Evolutionary conservation across 1,140 invertebrate genomes (phyloP).

Genomic region (Tetranychus urticae): DNA sequence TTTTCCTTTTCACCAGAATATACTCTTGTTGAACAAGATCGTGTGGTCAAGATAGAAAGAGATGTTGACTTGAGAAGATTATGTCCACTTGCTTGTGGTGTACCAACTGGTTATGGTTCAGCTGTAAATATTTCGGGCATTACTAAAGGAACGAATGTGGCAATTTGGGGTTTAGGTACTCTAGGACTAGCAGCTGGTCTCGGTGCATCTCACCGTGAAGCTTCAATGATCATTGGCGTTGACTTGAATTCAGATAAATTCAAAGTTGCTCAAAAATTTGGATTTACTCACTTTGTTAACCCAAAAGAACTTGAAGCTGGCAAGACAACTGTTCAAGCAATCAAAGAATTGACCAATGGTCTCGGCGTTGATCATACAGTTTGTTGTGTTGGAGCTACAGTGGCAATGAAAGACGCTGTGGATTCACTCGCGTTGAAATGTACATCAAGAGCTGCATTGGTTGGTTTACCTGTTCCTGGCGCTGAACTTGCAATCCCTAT

Average conservation of each 20-base stretch:
- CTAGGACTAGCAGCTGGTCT: conserved; percentile 78
- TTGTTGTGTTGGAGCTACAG: conserved; percentile 91
- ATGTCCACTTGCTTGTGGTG: conserved; percentile 79
- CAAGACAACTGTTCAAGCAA: conserved; percentile 57
- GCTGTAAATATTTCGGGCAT: conserved; percentile 79
- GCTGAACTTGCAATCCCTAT: background rate
- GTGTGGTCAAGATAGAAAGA: too few species aligned
- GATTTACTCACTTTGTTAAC: conserved; percentile 73
- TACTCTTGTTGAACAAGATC: too few species aligned
- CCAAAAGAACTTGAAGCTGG: conserved; percentile 33
- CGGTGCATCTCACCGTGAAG: conserved; percentile 70
- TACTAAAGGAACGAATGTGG: conserved; percentile 51
- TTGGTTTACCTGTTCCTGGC: conserved; percentile 30
- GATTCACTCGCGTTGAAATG: conserved; percentile 96
- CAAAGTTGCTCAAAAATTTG: conserved; percentile 59
- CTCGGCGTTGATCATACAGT: conserved; percentile 84
- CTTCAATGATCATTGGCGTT: conserved; percentile 73
- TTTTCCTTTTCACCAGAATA: conserved; percentile 14
- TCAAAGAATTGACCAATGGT: conserved; percentile 78
- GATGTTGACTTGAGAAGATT: conserved; percentile 62
- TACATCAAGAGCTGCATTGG: conserved; percentile 50
- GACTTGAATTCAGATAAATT: conserved; percentile 77
- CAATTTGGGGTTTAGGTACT: conserved; percentile 79
- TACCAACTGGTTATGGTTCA: conserved; percentile 70
- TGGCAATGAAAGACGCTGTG: conserved; percentile 79